phyloP scores from a whole-genome alignment of 2,888 invertebrate genomes.

The Colostygia pectinataria region DNA sequence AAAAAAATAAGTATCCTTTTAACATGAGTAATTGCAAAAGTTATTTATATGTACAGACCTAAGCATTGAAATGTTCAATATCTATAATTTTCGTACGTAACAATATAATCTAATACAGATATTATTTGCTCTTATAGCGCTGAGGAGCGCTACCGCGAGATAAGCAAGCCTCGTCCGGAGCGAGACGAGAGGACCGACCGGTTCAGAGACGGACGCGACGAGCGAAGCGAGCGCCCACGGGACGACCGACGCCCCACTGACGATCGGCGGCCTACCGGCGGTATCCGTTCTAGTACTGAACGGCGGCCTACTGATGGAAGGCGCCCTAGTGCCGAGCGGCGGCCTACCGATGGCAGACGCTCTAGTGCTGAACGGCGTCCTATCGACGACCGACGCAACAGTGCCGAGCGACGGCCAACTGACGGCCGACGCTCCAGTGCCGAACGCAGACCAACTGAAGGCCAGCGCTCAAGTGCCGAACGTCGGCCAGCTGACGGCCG shows the following conservation, averaged over 20 bases:
- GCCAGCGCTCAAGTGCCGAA: conserved; percentile 6
- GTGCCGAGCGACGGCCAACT: not conserved
- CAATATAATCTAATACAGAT: too few species aligned
- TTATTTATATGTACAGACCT: too few species aligned
- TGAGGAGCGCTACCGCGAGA: conserved; percentile 55
- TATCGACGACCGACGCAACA: too few species aligned
- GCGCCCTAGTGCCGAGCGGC: not conserved
- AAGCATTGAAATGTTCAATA: too few species aligned
- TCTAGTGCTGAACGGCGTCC: conserved; percentile 11
- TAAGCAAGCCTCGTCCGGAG: conserved; percentile 37
- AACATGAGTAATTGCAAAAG: too few species aligned
- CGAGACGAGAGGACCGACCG: conserved; percentile 42
- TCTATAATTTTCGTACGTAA: too few species aligned
- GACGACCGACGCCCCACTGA: conserved; percentile 8
- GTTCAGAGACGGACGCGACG: conserved; percentile 33
- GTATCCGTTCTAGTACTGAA: not conserved
- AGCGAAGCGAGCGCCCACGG: conserved; percentile 30
- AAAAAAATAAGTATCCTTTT: too few species aligned
- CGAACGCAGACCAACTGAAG: too few species aligned
- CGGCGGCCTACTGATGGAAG: not conserved
- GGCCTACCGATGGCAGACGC: not conserved
- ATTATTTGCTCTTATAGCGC: conserved; percentile 44
- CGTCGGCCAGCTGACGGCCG: not conserved
- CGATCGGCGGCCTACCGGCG: conserved; percentile 3
- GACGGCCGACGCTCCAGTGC: not conserved